Percentiles rank a stretch among this genome's conserved stretches.
phyloP scores from a whole-genome alignment of 37 sponge, comb jelly and placozoan species.

The Halichondria panicea region DNA sequence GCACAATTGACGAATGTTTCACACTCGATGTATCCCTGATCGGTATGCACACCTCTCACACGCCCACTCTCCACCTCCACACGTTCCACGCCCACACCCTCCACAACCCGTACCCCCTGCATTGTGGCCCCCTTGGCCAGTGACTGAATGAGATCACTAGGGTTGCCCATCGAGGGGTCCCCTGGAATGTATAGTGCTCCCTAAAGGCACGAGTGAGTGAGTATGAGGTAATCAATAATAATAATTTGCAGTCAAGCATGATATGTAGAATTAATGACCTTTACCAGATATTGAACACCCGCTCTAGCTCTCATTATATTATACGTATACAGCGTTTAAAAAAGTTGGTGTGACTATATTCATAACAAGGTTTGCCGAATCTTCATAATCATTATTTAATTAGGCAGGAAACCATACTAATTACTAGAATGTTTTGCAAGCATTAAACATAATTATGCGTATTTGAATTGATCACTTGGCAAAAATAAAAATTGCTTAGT shows the following conservation, averaged over 20 bases:
- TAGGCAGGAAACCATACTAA: no score
- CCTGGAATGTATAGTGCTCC: slow-evolving; percentile 15
- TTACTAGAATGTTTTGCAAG: no score
- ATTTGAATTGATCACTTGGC: no score
- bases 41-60: slow-evolving; percentile 73
- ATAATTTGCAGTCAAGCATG: background rate
- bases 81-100: slow-evolving; percentile 60
- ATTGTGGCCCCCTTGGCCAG: slow-evolving; percentile 31
- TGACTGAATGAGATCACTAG: slow-evolving; percentile 39
- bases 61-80: slow-evolving; percentile 46
- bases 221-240: background rate
- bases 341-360: no score
- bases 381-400: no score
- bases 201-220: background rate
- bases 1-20: slow-evolving; percentile 80
- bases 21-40: slow-evolving; percentile 67
- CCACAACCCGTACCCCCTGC: slow-evolving; percentile 34
- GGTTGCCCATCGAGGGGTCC: slow-evolving; percentile 13
- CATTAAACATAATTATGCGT: no score
- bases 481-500: no score
- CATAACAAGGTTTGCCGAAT: no score
- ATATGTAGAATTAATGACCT: no score
- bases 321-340: no score
- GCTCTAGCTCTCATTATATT: no score
- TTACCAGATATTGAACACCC: no score